phyloP scores from a whole-genome alignment of 92 coral and sea anemone species.

The Zoanthus sansibaricus region DNA sequence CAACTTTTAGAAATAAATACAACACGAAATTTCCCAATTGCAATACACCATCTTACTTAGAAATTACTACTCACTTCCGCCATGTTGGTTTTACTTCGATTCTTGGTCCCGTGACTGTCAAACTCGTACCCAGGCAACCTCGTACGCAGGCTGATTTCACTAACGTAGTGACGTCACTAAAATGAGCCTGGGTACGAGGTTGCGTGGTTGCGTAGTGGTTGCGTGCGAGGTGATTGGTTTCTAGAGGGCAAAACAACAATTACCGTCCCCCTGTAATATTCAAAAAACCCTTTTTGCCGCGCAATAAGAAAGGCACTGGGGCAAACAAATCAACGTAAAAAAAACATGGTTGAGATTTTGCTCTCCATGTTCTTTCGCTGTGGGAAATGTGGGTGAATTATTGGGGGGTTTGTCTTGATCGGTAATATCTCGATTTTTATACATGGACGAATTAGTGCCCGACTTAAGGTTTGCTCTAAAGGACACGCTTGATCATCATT shows the following conservation, averaged over 20 bases:
- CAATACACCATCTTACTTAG: background rate
- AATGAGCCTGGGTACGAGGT: background rate
- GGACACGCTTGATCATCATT: constrained; percentile 81
- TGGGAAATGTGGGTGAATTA: constrained; percentile 1
- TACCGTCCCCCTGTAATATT: background rate
- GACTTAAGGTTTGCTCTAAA: constrained; percentile 81
- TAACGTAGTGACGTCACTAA: too few species aligned
- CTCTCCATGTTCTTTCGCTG: background rate
- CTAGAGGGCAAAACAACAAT: background rate
- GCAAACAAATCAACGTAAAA: background rate
- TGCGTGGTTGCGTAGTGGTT: background rate
- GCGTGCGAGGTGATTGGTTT: background rate
- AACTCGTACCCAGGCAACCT: too few species aligned
- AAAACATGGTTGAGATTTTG: constrained; percentile 39
- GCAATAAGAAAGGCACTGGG: constrained; percentile 25
- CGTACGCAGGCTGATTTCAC: too few species aligned
- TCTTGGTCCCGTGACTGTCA: background rate
- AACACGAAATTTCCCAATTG: background rate
- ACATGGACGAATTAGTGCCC: constrained; percentile 86
- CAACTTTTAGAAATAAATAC: background rate
- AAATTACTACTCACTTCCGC: constrained; percentile 71
- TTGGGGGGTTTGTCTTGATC: background rate
- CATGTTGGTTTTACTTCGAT: constrained; percentile 43
- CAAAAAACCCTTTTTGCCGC: background rate
- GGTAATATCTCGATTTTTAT: background rate